Conservation (phyloP, 2,113 vertebrate genomes). For the Scalopus aquaticus region DNA sequence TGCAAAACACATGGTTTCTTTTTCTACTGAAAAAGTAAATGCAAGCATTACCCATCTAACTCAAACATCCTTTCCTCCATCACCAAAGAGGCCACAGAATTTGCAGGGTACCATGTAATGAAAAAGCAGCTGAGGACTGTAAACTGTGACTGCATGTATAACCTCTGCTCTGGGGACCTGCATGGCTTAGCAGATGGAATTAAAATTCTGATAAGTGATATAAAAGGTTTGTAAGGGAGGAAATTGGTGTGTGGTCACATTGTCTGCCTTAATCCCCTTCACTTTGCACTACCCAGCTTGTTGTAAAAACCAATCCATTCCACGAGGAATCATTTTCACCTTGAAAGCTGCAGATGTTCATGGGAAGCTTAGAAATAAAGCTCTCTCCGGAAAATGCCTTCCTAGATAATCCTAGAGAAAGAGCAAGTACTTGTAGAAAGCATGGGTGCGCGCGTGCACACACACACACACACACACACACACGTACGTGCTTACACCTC, state of each 20-base stretch:
- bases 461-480: neutral
- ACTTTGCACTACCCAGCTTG: constrained; percentile 14
- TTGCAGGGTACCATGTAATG: neutral
- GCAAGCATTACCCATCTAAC: neutral
- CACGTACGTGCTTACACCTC: accelerated
- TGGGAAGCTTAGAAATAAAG: constrained; percentile 32
- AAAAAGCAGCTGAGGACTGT: neutral
- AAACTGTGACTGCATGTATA: neutral
- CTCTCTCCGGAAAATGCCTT: constrained; percentile 7
- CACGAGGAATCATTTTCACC: constrained; percentile 43
- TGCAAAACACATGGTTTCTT: neutral
- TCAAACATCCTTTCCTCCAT: neutral
- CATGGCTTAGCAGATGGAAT: constrained; percentile 64
- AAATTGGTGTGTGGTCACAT: constrained; percentile 52
- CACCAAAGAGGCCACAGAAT: neutral
- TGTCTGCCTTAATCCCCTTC: constrained; percentile 19
- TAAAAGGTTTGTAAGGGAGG: constrained; percentile 38
- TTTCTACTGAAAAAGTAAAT: constrained; percentile 28
- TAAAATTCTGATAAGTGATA: constrained; percentile 70
- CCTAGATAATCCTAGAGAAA: neutral
- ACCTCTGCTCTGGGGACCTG: constrained; percentile 10
- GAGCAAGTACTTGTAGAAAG: neutral
- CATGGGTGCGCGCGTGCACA: too few relatives aligned
- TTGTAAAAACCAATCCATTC: constrained; percentile 29
- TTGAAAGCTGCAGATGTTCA: constrained; percentile 51